These are phyloP conservation scores for Bettongia penicillata DNA, from an alignment of 2,113 vertebrate genomes.

Conservation along the genomic window DNA sequence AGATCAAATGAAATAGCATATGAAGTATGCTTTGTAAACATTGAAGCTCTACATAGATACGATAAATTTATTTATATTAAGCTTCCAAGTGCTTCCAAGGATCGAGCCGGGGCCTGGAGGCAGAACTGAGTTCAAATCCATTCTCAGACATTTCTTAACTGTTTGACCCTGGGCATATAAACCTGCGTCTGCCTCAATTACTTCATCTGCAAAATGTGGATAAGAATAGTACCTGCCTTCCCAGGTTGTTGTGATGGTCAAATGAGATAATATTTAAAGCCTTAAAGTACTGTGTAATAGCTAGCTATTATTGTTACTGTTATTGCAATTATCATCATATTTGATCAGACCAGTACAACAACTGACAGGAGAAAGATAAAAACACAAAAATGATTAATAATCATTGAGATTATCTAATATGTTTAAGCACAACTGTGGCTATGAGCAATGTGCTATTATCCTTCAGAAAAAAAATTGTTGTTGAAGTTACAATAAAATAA, in stretches of 20 bases:
- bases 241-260: background rate
- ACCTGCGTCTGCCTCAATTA: background rate
- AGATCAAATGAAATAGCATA: background rate
- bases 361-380: background rate
- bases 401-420: background rate
- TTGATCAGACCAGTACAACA: constrained; percentile 1
- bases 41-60: background rate
- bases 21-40: background rate
- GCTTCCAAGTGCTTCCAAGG: background rate
- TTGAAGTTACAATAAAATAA: constrained; percentile 42
- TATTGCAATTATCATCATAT: background rate
- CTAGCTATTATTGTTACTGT: background rate
- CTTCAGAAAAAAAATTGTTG: constrained; percentile 15
- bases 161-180: background rate
- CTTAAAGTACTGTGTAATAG: background rate
- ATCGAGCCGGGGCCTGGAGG: background rate
- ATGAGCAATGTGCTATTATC: background rate
- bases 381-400: background rate
- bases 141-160: background rate
- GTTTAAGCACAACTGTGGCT: constrained; percentile 17
- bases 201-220: background rate
- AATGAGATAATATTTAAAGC: background rate
- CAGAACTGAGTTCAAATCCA: too few species aligned
- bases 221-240: background rate
- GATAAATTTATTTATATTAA: background rate